Evolutionary conservation across 1,140 invertebrate species (phyloP).

Genomic region (Kradibia gibbosae): DNA sequence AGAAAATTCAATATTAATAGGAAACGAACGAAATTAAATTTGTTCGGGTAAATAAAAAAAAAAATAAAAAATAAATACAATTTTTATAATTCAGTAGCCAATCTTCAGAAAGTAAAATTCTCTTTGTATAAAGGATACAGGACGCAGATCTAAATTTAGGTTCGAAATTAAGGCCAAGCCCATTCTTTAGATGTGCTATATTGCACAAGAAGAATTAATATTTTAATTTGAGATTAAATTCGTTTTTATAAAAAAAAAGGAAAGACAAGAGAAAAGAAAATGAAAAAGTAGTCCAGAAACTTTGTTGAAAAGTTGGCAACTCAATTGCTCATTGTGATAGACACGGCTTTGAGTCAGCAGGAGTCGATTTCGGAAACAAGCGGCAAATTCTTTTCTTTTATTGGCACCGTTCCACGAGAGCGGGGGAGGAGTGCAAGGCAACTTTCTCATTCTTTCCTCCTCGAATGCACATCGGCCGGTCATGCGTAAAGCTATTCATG

Average conservation of each 20-base stretch:
- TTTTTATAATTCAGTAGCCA: too few species aligned
- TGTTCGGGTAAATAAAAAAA: too few species aligned
- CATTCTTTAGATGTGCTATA: neutral
- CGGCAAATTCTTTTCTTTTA: neutral
- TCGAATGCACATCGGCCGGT: neutral
- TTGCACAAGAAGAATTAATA: conserved; percentile 4
- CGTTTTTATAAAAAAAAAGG: neutral
- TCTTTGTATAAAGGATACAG: too few species aligned
- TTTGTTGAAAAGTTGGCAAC: neutral
- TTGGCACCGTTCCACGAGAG: neutral
- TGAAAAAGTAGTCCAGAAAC: neutral
- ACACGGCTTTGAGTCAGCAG: neutral
- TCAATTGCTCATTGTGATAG: neutral
- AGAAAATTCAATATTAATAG: too few species aligned
- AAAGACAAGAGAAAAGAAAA: too few species aligned
- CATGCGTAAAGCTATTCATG: conserved; percentile 5
- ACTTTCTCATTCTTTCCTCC: neutral
- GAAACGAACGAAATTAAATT: too few species aligned
- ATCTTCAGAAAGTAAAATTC: too few species aligned
- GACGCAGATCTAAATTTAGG: too few species aligned
- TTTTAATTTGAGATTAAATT: conserved; percentile 6
- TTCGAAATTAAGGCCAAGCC: neutral
- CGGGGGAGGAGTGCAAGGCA: neutral
- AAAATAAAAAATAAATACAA: too few species aligned
- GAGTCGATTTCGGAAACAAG: neutral